Evolutionary conservation across 2,888 invertebrate species (phyloP).

Genomic region (Cecidostiba fungosa): DNA sequence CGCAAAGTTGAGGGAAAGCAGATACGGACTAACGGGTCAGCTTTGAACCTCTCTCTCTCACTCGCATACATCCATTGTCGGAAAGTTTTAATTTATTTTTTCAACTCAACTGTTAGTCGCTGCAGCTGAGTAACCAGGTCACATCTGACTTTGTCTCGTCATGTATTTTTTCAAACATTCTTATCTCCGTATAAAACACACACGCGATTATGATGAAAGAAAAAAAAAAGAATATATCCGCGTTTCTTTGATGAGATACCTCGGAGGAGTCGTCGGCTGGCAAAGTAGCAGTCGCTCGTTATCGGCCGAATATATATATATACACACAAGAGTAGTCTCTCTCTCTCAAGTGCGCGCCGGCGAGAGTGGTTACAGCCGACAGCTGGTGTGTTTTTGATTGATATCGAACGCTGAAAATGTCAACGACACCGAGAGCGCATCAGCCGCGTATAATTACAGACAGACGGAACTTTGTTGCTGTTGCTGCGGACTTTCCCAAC

Average conservation of each 20-base stretch:
- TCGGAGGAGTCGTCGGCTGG: neutral
- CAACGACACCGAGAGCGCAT: neutral
- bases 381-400: slow-evolving; percentile 22
- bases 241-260: neutral
- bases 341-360: neutral
- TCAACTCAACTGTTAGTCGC: neutral
- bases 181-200: neutral
- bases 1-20: neutral
- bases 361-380: neutral
- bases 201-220: neutral
- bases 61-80: neutral
- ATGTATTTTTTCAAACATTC: neutral
- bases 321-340: neutral
- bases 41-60: neutral
- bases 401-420: slow-evolving; percentile 11
- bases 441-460: neutral
- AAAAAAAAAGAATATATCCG: neutral
- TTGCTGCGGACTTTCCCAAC: neutral
- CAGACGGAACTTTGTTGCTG: neutral
- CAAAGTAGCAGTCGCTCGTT: neutral
- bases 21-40: slow-evolving; percentile 35
- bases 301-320: neutral
- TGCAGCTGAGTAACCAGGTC: neutral
- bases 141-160: slow-evolving; percentile 6
- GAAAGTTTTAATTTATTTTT: slow-evolving; percentile 20